Base-by-base conservation (phyloP, 1,140 invertebrate species). In the Rhynchophorus ferrugineus region DNA sequence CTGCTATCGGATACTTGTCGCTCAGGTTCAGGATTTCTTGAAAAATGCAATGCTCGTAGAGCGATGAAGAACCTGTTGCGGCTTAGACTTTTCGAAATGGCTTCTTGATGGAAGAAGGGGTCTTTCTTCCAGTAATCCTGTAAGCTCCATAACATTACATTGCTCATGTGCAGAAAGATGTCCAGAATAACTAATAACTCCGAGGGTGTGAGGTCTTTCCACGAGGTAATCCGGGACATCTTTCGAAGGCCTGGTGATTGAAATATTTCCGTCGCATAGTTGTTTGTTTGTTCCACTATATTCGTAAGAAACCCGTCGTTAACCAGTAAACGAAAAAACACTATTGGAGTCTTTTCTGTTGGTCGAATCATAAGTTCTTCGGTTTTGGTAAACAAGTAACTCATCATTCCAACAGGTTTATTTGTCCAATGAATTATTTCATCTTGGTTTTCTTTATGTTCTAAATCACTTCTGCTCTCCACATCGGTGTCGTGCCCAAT, bases 61-160 rank as follows among this genome's bases (percentile, higher is more conserved):
- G 47, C 14, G 7, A 53, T 11, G 20, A 53, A 44, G 19, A 53
- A 46, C n/a, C 50, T 17, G 47, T 53, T 53, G 13, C 43, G 13
- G 21, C 38, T 42, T 18, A 50, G 44, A 39, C 16, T 16, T 11
- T 42, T 50, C 29, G 38, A 11, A 20, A 50, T 24, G 5, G 41
- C 48, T 16, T 46, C 22, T 5, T 14, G 14, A 19, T 50, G 37
- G 34, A 44, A 44, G 9, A 43, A 44, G 3, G 11, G 37, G 20
- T 44, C 20, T 19, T 29, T 50, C 22, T 44, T 50, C 38, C 38
- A 44, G 20, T 50, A 44, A n/a, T 44, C 37, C 14, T 44, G 18
- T 5, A 50, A 24, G 9, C 48, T 5, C 3, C 20, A 9, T 13
- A 37, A 5, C 19, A 22, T 46, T 7, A 53, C 19, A 29, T 37